Evolutionary conservation across 2,888 invertebrate species (phyloP).

Genomic region (Aspidapion aeneum): DNA sequence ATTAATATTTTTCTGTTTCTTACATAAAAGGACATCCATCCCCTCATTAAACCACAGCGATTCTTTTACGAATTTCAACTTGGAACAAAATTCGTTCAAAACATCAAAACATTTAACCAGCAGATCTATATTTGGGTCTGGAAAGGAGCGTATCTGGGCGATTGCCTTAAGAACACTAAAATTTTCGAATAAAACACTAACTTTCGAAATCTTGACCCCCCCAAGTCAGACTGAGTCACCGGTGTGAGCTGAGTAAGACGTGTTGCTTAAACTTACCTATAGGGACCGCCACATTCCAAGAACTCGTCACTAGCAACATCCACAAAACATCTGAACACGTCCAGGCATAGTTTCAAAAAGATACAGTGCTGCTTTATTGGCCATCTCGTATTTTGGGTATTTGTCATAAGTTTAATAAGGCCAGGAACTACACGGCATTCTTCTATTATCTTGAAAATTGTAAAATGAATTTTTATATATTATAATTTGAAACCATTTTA

Average conservation of each 20-base stretch:
- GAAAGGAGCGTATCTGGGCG: background rate
- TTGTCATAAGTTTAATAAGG: conserved; percentile 26
- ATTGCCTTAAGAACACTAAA: background rate
- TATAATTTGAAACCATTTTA: too few relatives aligned
- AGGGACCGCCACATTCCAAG: conserved; percentile 33
- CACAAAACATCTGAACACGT: conserved; percentile 29
- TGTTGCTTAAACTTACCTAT: conserved; percentile 28
- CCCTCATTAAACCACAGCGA: conserved; percentile 29
- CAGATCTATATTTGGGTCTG: background rate
- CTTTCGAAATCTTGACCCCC: too few relatives aligned
- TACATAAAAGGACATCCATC: conserved; percentile 20
- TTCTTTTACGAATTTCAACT: conserved; percentile 16
- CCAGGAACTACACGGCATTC: conserved; percentile 25
- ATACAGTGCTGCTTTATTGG: conserved; percentile 23
- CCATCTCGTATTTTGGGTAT: conserved; percentile 24
- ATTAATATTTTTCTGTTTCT: too few relatives aligned
- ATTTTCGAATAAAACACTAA: too few relatives aligned
- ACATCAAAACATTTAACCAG: conserved; percentile 15
- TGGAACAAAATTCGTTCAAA: conserved; percentile 10
- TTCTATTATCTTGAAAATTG: conserved; percentile 25
- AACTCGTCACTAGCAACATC: conserved; percentile 30
- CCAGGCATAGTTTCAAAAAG: conserved; percentile 25
- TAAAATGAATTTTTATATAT: background rate
- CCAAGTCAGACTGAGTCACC: too few relatives aligned
- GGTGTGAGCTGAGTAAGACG: too few relatives aligned